Conservation (phyloP, 2,888 invertebrate genomes). For the Chrysopilus asiliformis region DNA sequence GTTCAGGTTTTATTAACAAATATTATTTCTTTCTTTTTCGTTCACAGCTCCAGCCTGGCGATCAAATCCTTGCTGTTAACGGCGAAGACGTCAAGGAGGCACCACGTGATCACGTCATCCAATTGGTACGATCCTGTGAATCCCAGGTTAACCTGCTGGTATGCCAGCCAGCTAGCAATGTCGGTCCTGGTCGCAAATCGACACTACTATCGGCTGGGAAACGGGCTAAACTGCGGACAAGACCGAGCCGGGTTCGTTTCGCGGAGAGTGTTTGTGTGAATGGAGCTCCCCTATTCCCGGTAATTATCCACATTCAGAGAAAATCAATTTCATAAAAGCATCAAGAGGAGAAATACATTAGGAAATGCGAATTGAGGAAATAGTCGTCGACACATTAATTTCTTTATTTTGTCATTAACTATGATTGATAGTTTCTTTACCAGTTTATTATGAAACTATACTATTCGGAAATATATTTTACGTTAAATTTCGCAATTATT, state of each 20-base stretch:
- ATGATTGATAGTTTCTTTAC: too few relatives aligned
- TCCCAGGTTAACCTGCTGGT: constrained; percentile 63
- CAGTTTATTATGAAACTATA: too few relatives aligned
- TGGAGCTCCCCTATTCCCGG: constrained; percentile 68
- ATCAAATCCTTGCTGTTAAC: constrained; percentile 81
- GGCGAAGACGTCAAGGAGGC: constrained; percentile 79
- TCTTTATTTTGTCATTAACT: too few relatives aligned
- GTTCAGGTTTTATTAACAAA: too few relatives aligned
- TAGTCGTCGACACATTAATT: too few relatives aligned
- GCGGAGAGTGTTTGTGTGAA: constrained; percentile 81
- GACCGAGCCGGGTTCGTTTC: constrained; percentile 76
- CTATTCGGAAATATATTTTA: too few relatives aligned
- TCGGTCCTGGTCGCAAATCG: constrained; percentile 49
- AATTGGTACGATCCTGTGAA: constrained; percentile 69
- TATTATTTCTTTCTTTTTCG: constrained; percentile 7
- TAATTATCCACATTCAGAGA: too few relatives aligned
- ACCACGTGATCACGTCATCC: constrained; percentile 78
- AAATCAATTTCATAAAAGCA: too few relatives aligned
- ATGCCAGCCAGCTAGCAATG: constrained; percentile 66
- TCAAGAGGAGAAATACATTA: too few relatives aligned
- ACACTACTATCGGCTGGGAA: constrained; percentile 79
- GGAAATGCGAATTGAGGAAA: too few relatives aligned
- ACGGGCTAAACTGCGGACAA: constrained; percentile 62
- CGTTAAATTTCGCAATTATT: too few relatives aligned
- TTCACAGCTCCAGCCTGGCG: constrained; percentile 65